Base-by-base conservation (phyloP, 1,140 invertebrate species). In the Drosophila melanica region DNA sequence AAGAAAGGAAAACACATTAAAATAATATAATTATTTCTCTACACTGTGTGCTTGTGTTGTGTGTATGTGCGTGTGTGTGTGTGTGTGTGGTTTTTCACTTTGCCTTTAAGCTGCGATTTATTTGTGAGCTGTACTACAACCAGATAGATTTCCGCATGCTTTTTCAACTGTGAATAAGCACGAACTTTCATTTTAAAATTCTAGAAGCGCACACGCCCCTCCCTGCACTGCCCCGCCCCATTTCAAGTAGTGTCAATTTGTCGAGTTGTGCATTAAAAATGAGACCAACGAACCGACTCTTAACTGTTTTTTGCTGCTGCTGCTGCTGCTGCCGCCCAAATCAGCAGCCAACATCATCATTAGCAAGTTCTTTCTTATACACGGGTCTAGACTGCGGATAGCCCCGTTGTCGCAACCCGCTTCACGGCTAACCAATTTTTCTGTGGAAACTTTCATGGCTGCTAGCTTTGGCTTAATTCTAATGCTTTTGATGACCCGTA, bases 141-240 rank as follows among this genome's bases (percentile, higher is more conserved):
- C 27, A 27, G 45, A 37, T 35, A 87, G 76, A 87, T 89, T 89
- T 89, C 84, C 84, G 84, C 85, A 89, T 89, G 84, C 74, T 89
- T 90, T 79, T 87, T 84, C 84, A 89, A 90, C 80, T 80, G 84
- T 89, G 80, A 77, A 89, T 80, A 77, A 81, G 84, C 84, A 89
- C 84, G 84, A 89, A 89, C 84, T 89, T 89, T 89, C 84, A 89
- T 89, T 89, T 89, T 80, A 84, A 89, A 79, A 87, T 87, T 87
- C 84, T 87, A 81, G 63, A 73, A 82, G 72, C 79, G 72, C 79
- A 77, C 45, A 51, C 51, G 41, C 45, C 16, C 50, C 35, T 12
- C 11, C 11, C n/a, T n/a, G 10, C 30, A 1, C 20, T 30, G 44
- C 45, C 14, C 76, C 58, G 54, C 48, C 77, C 54, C 48, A 67